Evolutionary conservation across 2,797 vertebrate genomes (phyloP).

Genomic region (Eulemur rubriventer): DNA sequence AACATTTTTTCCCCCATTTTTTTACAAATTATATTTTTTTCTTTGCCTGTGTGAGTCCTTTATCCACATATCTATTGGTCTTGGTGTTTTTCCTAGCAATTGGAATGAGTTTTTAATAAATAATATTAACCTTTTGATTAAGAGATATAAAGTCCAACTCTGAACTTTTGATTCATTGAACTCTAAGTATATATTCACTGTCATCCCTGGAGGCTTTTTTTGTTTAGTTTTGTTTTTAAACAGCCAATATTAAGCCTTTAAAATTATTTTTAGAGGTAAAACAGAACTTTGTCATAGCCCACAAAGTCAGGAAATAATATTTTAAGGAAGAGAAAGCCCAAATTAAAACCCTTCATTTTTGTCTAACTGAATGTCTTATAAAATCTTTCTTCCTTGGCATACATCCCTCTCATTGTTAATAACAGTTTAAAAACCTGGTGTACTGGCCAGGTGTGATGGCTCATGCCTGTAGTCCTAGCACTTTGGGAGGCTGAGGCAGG

Average conservation of each 20-base stretch:
- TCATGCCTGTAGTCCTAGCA: background rate
- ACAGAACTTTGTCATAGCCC: background rate
- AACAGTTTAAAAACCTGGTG: background rate
- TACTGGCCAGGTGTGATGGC: too few species aligned
- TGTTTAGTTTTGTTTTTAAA: constrained; percentile 1
- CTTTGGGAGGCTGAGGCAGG: background rate
- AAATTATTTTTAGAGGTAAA: constrained; percentile 37
- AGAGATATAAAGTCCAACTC: background rate
- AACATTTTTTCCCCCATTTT: background rate
- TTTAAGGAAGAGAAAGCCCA: constrained; percentile 24
- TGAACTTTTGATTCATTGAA: background rate
- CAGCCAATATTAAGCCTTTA: background rate
- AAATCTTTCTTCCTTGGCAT: background rate
- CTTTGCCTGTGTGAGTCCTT: background rate
- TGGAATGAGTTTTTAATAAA: background rate
- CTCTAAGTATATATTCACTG: background rate
- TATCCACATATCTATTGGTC: background rate
- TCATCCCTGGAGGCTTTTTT: background rate
- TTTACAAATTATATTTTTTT: background rate
- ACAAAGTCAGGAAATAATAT: constrained; percentile 18
- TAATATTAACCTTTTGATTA: background rate
- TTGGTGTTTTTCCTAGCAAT: background rate
- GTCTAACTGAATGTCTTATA: background rate
- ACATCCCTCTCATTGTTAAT: background rate
- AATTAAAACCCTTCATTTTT: background rate